Evolutionary conservation across 2,797 vertebrate genomes (phyloP).

Genomic region (Thaleichthys pacificus): DNA sequence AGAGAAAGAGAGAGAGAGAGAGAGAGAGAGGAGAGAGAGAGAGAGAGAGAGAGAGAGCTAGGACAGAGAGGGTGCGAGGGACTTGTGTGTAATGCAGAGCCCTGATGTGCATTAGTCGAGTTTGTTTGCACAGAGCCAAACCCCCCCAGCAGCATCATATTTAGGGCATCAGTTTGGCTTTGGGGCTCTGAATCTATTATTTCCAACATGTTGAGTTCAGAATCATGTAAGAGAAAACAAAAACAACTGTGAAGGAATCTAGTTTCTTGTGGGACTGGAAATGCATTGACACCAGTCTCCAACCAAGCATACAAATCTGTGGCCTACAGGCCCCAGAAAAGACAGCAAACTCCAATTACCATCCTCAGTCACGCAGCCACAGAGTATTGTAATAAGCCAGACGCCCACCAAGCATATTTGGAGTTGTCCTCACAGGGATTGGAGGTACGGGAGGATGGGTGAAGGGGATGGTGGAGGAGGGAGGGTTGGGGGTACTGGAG

Average conservation of each 20-base stretch:
- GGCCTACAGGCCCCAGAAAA: neutral
- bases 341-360: neutral
- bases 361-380: neutral
- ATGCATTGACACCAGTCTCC: neutral
- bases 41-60: neutral
- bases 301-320: neutral
- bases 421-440: neutral
- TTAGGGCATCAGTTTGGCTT: conserved; percentile 6
- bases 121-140: no score
- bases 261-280: neutral
- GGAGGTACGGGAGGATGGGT: neutral
- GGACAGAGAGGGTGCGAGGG: neutral
- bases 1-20: neutral
- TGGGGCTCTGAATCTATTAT: conserved; percentile 2
- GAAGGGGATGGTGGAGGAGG: neutral
- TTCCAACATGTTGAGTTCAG: neutral
- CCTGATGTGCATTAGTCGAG: conserved; percentile 6
- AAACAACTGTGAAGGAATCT: neutral
- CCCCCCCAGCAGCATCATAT: neutral
- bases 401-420: neutral
- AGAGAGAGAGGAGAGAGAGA: neutral
- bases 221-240: neutral
- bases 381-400: neutral
- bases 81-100: conserved; percentile 1
- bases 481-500: no score